Evolutionary conservation across 1,140 invertebrate species (phyloP).

Genomic region (Drosophila miranda): DNA sequence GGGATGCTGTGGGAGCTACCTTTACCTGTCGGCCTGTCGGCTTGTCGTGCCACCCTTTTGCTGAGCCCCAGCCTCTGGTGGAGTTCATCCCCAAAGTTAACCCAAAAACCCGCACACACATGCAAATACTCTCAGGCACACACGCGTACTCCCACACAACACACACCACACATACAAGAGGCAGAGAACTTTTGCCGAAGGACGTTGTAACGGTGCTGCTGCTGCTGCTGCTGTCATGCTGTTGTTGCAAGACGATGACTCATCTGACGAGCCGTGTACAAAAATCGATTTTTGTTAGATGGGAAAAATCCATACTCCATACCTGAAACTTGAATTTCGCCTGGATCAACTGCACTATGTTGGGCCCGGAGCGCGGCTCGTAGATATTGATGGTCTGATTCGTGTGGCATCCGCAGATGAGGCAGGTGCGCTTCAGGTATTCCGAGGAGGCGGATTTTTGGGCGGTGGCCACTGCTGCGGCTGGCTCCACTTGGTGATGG

Average conservation of each 20-base stretch:
- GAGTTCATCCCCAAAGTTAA: conserved; percentile 71
- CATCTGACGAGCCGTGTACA: conserved; percentile 38
- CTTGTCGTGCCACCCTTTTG: neutral
- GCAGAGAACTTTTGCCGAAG: conserved; percentile 41
- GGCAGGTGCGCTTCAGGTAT: conserved; percentile 81
- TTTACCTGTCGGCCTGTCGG: conserved; percentile 14
- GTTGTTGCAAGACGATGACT: conserved; percentile 34
- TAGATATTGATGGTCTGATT: conserved; percentile 82
- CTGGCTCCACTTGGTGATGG: conserved; percentile 59
- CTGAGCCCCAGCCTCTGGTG: conserved; percentile 6
- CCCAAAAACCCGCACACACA: conserved; percentile 39
- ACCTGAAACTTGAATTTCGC: conserved; percentile 82
- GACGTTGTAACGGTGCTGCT: conserved; percentile 36
- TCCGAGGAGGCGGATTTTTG: conserved; percentile 60
- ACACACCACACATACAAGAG: conserved; percentile 10
- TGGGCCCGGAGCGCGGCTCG: conserved; percentile 79
- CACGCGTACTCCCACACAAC: conserved; percentile 2
- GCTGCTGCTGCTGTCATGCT: neutral
- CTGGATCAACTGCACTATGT: conserved; percentile 81
- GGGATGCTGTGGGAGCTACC: conserved; percentile 22
- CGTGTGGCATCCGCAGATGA: conserved; percentile 81
- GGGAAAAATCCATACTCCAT: conserved; percentile 57
- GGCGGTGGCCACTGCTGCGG: conserved; percentile 40
- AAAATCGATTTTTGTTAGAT: conserved; percentile 39
- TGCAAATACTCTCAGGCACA: conserved; percentile 3